phyloP scores from a whole-genome alignment of 53 echinoderm and acorn worm genomes.

The Patiria pectinifera region DNA sequence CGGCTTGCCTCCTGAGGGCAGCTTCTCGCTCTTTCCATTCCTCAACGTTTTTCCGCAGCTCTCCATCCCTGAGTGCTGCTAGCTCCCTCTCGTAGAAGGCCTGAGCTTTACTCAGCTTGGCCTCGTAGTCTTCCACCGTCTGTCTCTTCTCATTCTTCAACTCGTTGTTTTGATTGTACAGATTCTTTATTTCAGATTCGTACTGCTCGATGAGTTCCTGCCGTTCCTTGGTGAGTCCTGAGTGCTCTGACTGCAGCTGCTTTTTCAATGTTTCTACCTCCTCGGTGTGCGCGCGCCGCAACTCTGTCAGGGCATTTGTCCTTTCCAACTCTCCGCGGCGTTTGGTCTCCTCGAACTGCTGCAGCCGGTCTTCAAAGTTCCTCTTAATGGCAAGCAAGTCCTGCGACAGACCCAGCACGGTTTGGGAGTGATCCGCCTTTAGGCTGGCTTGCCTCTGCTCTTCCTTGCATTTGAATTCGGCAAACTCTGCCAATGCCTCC shows the following conservation, averaged over 20 bases:
- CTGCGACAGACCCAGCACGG: constrained; percentile 84
- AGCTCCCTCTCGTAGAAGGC: constrained; percentile 95
- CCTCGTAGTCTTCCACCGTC: constrained; percentile 85
- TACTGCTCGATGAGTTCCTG: constrained; percentile 69
- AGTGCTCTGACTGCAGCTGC: constrained; percentile 57
- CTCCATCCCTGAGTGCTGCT: constrained; percentile 75
- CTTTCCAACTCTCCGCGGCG: constrained; percentile 74
- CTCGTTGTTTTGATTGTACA: constrained; percentile 70
- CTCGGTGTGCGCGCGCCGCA: constrained; percentile 69
- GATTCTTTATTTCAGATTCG: constrained; percentile 72
- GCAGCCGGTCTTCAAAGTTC: constrained; percentile 86
- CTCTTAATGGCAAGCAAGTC: constrained; percentile 85
- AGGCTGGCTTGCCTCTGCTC: constrained; percentile 74
- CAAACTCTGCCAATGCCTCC: constrained; percentile 78
- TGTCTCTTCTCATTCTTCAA: constrained; percentile 77
- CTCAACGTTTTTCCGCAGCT: constrained; percentile 67
- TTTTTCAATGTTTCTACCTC: constrained; percentile 77
- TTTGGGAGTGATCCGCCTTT: constrained; percentile 88
- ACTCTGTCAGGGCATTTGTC: constrained; percentile 59
- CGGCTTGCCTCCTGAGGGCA: constrained; percentile 69
- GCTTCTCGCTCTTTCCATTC: constrained; percentile 88
- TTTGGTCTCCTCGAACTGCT: constrained; percentile 83
- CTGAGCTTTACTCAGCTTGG: constrained; percentile 87
- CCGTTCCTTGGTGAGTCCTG: constrained; percentile 73
- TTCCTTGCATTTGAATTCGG: constrained; percentile 69